Evolutionary conservation across 2,113 vertebrate genomes (phyloP).

Genomic region (Columba janthina): DNA sequence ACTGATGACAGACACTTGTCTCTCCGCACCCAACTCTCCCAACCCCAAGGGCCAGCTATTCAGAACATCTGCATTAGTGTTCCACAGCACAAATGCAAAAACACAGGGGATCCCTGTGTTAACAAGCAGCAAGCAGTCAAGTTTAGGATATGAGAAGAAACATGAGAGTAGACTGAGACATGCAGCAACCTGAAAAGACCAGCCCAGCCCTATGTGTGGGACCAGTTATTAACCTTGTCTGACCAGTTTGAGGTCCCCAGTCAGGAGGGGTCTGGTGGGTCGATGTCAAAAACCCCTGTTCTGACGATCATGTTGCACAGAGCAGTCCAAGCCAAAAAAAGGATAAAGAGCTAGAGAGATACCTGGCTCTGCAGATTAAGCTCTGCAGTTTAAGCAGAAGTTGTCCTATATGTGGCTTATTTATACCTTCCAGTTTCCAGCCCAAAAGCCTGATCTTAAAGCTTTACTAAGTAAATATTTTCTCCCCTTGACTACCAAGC

Average conservation of each 20-base stretch:
- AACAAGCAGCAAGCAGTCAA: background rate
- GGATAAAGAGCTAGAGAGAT: background rate
- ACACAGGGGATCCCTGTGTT: background rate
- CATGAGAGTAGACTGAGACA: background rate
- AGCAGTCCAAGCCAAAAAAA: background rate
- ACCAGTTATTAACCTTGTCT: background rate
- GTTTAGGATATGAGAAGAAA: background rate
- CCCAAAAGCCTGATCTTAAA: background rate
- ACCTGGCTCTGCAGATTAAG: background rate
- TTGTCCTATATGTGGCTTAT: background rate
- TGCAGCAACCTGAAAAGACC: background rate
- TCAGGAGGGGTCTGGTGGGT: background rate
- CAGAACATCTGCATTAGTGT: background rate
- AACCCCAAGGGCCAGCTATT: background rate
- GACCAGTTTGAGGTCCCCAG: background rate
- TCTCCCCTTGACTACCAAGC: background rate
- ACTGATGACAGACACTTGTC: background rate
- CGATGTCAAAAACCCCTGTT: background rate
- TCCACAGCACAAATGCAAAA: background rate
- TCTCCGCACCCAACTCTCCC: background rate
- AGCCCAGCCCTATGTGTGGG: background rate
- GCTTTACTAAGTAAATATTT: constrained; percentile 8
- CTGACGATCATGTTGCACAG: background rate
- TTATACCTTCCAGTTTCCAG: background rate
- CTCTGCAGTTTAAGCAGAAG: background rate